Evolutionary conservation across 2,113 vertebrate species (phyloP).

Genomic region (Cryptotis parvus): DNA sequence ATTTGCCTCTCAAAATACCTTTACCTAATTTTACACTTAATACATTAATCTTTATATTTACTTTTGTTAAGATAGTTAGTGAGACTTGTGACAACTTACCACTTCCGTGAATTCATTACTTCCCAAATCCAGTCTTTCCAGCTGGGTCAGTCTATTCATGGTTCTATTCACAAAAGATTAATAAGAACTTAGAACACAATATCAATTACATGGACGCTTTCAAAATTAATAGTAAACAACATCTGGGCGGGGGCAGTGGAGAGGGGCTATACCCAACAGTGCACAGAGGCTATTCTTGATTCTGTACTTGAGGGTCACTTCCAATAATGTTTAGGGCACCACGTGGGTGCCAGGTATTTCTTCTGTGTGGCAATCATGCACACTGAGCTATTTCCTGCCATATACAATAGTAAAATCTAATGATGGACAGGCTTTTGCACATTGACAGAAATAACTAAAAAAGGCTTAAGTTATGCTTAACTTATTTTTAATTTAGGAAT

Average conservation of each 20-base stretch:
- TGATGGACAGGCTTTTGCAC: background rate
- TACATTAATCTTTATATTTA: conserved; percentile 55
- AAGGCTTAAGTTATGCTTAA: too few species aligned
- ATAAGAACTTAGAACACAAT: conserved; percentile 68
- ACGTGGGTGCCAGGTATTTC: too few species aligned
- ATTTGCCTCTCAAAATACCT: conserved; percentile 12
- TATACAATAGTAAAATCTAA: background rate
- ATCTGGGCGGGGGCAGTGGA: background rate
- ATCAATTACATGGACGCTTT: conserved; percentile 27
- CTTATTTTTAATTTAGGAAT: too few species aligned
- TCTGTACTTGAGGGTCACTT: too few species aligned
- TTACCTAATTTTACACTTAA: conserved; percentile 10
- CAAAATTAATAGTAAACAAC: conserved; percentile 27
- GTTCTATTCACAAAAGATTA: conserved; percentile 89
- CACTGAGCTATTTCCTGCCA: too few species aligned
- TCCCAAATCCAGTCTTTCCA: conserved; percentile 98
- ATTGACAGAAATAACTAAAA: background rate
- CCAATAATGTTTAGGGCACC: too few species aligned
- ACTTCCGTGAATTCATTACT: conserved; percentile 99
- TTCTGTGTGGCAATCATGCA: too few species aligned
- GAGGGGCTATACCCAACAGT: too few species aligned
- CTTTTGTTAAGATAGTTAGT: conserved; percentile 67
- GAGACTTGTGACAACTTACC: conserved; percentile 85
- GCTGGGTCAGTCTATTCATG: conserved; percentile 97
- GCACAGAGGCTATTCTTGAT: too few species aligned